A percentile compares a stretch with the other conserved stretches of the same genome.
These are phyloP conservation scores for Halocaridina rubra DNA, from an alignment of 2,888 invertebrate genomes.

Conservation along the genomic window DNA sequence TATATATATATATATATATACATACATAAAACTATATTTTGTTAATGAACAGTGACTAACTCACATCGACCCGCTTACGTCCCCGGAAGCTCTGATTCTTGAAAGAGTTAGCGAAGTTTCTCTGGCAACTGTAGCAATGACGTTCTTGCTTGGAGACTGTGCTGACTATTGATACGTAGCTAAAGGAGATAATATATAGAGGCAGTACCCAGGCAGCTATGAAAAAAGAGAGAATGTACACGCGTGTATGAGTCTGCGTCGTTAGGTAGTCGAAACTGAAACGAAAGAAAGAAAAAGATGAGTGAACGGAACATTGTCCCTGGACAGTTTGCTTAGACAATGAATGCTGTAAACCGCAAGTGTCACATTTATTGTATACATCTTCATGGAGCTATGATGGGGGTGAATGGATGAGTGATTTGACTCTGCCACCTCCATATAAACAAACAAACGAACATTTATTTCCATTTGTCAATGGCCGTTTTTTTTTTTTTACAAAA, in stretches of 20 bases:
- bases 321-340: too few relatives aligned
- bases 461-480: too few relatives aligned
- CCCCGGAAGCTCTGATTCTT: constrained; percentile 40
- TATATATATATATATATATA: constrained; percentile 18
- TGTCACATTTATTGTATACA: too few relatives aligned
- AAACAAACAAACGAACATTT: too few relatives aligned
- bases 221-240: constrained; percentile 81
- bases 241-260: constrained; percentile 72
- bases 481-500: too few relatives aligned
- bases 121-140: constrained; percentile 15
- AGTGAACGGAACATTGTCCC: too few relatives aligned
- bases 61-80: constrained; percentile 37
- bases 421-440: too few relatives aligned
- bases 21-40: neutral
- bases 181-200: constrained; percentile 77
- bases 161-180: constrained; percentile 78
- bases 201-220: constrained; percentile 82
- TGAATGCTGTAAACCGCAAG: too few relatives aligned
- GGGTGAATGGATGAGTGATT: too few relatives aligned
- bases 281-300: too few relatives aligned
- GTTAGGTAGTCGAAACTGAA: constrained; percentile 84
- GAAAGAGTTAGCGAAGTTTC: constrained; percentile 33
- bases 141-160: constrained; percentile 41
- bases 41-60: neutral
- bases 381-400: too few relatives aligned